These are phyloP conservation scores for Empidonax alnorum DNA, from an alignment of 2,113 vertebrate species.

Conservation along the genomic window DNA sequence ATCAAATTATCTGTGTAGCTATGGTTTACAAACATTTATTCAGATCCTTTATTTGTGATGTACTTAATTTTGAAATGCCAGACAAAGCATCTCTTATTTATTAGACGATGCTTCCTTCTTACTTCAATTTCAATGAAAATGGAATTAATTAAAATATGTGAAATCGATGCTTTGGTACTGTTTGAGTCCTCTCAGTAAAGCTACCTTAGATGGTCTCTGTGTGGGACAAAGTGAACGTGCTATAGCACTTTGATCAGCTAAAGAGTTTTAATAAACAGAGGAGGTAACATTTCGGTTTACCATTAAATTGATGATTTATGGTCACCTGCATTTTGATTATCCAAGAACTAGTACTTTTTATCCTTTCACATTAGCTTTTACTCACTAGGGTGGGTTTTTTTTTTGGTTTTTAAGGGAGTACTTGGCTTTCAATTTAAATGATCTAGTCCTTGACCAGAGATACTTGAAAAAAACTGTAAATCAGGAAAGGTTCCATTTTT, in stretches of 20 bases:
- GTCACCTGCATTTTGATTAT: neutral
- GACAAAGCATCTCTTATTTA: conserved; percentile 6
- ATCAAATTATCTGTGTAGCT: neutral
- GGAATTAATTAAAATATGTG: neutral
- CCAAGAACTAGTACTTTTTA: neutral
- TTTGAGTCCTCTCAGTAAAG: neutral
- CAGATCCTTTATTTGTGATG: neutral
- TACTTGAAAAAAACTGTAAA: neutral
- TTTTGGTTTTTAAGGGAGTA: neutral
- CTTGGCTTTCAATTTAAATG: neutral
- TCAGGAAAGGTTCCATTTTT: neutral
- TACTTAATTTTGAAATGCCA: conserved; percentile 10
- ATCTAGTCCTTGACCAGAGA: neutral
- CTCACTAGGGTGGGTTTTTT: neutral
- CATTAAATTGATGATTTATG: neutral
- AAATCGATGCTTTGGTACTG: neutral
- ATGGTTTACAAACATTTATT: neutral
- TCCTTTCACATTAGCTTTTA: neutral
- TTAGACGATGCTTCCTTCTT: neutral
- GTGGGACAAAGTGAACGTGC: neutral
- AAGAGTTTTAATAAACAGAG: neutral
- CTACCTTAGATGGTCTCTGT: neutral
- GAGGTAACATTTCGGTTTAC: neutral
- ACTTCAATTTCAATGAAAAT: neutral
- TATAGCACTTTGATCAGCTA: neutral